Conservation (phyloP, 2,113 vertebrate genomes). For the Gadus macrocephalus region DNA sequence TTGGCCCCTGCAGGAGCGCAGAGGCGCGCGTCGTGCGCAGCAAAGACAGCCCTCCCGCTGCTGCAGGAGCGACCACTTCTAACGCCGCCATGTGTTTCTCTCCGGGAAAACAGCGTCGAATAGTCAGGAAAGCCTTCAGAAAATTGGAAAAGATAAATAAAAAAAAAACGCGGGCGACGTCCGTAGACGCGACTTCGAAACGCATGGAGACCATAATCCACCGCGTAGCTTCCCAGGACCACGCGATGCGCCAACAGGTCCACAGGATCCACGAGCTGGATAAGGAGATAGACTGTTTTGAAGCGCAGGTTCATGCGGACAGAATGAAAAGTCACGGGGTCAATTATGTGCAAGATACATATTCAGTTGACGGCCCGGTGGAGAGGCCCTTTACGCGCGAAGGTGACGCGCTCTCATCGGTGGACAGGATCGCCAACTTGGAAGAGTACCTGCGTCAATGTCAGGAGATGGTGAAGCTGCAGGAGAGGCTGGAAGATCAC, state of each 20-base stretch:
- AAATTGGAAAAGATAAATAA: slow-evolving; percentile 91
- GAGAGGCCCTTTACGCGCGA: slow-evolving; percentile 27
- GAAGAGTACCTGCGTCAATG: slow-evolving; percentile 71
- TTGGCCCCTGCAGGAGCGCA: slow-evolving; percentile 75
- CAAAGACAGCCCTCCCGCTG: slow-evolving; percentile 73
- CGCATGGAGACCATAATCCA: slow-evolving; percentile 91
- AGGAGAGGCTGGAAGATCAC: slow-evolving; percentile 80
- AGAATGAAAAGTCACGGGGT: slow-evolving; percentile 82
- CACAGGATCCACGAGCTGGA: slow-evolving; percentile 87
- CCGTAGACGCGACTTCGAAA: slow-evolving; percentile 72
- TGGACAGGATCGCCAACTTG: slow-evolving; percentile 55
- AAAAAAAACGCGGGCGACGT: slow-evolving; percentile 65
- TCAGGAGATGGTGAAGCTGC: slow-evolving; percentile 75
- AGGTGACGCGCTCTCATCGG: slow-evolving; percentile 13
- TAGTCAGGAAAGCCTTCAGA: slow-evolving; percentile 91
- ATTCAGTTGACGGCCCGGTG: slow-evolving; percentile 72
- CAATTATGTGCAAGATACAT: slow-evolving; percentile 94
- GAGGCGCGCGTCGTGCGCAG: slow-evolving; percentile 90
- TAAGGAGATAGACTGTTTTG: slow-evolving; percentile 83
- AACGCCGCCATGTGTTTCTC: slow-evolving; percentile 55
- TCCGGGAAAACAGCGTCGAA: slow-evolving; percentile 84
- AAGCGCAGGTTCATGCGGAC: slow-evolving; percentile 83
- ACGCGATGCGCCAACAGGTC: slow-evolving; percentile 89
- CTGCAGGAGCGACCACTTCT: slow-evolving; percentile 53
- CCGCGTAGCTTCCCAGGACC: slow-evolving; percentile 91